Percentiles rank a stretch among this genome's conserved stretches.
phyloP scores from a whole-genome alignment of 2,113 vertebrate genomes.

The Cebus imitator region DNA sequence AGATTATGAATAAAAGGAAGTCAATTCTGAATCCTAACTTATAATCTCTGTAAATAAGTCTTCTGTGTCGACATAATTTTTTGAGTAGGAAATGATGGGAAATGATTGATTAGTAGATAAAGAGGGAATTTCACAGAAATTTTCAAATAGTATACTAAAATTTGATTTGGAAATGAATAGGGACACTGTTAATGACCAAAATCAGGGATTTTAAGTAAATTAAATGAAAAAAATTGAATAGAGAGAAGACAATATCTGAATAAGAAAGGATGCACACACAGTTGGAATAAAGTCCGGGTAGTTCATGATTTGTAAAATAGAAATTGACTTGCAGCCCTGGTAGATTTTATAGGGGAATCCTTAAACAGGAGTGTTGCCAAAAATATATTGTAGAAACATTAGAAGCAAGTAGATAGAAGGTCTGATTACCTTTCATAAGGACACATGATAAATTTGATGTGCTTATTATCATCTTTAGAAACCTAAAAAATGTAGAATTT shows the following conservation, averaged over 20 bases:
- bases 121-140: not conserved
- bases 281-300: not conserved
- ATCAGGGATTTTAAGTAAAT: not conserved
- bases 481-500: not conserved
- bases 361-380: constrained; percentile 6
- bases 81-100: not conserved
- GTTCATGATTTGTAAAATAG: not conserved
- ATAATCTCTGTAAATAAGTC: not conserved
- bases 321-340: constrained; percentile 24
- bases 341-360: constrained; percentile 18
- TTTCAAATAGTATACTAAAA: not conserved
- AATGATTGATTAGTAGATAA: not conserved
- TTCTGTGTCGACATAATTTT: not conserved
- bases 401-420: not conserved
- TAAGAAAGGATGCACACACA: not conserved
- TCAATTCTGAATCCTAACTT: not conserved
- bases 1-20: not conserved
- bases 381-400: not conserved
- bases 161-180: not conserved
- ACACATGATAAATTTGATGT: constrained; percentile 8
- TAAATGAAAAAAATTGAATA: not conserved
- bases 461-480: constrained; percentile 17
- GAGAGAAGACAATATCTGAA: constrained; percentile 9
- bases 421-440: not conserved
- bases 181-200: not conserved